Percentiles rank a stretch among this genome's conserved stretches.
These are phyloP conservation scores for Phrynocephalus versicolor DNA, from an alignment of 2,113 vertebrate genomes.

Conservation along the genomic window DNA sequence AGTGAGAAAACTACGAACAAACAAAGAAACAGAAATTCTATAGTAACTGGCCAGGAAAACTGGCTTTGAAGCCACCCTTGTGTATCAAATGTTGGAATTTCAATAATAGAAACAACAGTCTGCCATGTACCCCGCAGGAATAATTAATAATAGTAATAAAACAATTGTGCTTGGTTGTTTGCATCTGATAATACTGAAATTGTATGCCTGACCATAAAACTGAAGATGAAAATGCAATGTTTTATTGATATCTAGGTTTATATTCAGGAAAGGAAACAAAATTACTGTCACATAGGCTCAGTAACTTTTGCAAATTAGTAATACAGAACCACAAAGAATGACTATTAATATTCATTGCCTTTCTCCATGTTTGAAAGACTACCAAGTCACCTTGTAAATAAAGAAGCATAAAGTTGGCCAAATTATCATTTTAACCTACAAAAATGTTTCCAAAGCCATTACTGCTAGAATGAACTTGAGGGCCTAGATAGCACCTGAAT, in stretches of 20 bases:
- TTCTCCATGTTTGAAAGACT: constrained; percentile 21
- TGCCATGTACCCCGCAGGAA: background rate
- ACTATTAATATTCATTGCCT: constrained; percentile 36
- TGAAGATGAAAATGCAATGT: background rate
- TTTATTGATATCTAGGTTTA: constrained; percentile 12
- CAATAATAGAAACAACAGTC: background rate
- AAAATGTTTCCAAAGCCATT: constrained; percentile 17
- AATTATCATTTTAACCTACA: background rate
- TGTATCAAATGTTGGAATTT: background rate
- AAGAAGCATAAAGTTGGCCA: constrained; percentile 1
- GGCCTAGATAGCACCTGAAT: background rate
- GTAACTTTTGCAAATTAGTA: constrained; percentile 9
- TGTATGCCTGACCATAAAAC: background rate
- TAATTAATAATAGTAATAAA: background rate
- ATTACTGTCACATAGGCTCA: background rate
- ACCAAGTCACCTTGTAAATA: background rate
- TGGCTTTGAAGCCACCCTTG: background rate
- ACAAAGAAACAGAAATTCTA: background rate
- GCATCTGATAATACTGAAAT: constrained; percentile 6
- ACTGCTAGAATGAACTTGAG: constrained; percentile 3
- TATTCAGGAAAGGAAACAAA: constrained; percentile 14
- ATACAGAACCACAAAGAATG: constrained; percentile 4
- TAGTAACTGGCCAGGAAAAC: background rate
- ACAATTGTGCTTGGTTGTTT: constrained; percentile 4
- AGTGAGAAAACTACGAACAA: background rate